These are phyloP conservation scores for Synanthedon vespiformis DNA, from an alignment of 2,888 invertebrate genomes.

Conservation along the genomic window DNA sequence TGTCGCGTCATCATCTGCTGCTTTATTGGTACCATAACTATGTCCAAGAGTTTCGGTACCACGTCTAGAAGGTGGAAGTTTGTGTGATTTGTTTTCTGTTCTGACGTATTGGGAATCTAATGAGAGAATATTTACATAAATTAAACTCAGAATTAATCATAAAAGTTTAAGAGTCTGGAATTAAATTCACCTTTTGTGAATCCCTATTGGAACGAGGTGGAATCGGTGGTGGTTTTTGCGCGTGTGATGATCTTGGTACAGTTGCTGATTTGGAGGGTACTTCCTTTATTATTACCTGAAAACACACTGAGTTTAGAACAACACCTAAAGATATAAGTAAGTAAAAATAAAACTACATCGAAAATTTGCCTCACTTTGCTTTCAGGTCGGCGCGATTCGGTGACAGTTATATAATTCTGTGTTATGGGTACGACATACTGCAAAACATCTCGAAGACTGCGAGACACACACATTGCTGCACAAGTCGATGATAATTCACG, in stretches of 20 bases:
- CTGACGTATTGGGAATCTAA: not conserved
- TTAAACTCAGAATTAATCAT: not conserved
- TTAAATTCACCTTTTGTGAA: slow-evolving; percentile 23
- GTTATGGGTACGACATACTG: slow-evolving; percentile 54
- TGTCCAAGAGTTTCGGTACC: slow-evolving; percentile 82
- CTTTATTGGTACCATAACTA: slow-evolving; percentile 84
- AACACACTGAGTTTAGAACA: too few relatives aligned
- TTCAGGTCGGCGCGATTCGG: slow-evolving; percentile 31
- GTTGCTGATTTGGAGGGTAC: slow-evolving; percentile 47
- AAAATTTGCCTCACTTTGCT: slow-evolving; percentile 24
- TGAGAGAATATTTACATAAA: not conserved
- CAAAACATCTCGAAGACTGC: slow-evolving; percentile 48
- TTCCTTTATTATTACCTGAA: slow-evolving; percentile 32
- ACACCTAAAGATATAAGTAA: too few relatives aligned
- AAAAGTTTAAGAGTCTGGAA: not conserved
- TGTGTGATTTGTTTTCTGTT: slow-evolving; percentile 24
- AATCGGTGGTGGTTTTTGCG: slow-evolving; percentile 50
- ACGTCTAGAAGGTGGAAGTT: slow-evolving; percentile 84
- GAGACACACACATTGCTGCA: slow-evolving; percentile 82
- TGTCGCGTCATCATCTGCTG: slow-evolving; percentile 61
- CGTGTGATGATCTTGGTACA: slow-evolving; percentile 42
- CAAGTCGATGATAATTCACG: slow-evolving; percentile 75
- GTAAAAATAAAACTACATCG: not conserved
- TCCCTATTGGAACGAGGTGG: slow-evolving; percentile 46
- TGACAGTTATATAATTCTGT: slow-evolving; percentile 23